Evolutionary conservation across 2,113 vertebrate species (phyloP), one percentile per base, ranked within the genome.

Genomic region (Xyrauchen texanus): DNA sequence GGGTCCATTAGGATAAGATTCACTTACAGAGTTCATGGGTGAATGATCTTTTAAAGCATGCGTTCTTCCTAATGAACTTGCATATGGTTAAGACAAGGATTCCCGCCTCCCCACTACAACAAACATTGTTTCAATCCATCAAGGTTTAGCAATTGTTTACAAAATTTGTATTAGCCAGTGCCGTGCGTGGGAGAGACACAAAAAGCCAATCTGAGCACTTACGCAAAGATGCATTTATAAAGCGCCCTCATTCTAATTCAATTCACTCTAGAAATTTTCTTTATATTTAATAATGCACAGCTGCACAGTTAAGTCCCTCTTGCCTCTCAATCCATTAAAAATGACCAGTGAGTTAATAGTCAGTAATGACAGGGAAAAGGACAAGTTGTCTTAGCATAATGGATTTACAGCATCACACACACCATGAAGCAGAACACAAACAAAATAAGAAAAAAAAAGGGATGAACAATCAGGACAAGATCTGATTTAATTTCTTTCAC

Each of bases 311-410:
- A 57, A 21, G 64, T 75, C 74, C 55, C 34, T 79, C 77, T 74
- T 71, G 65, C 57, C 58, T 79, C 80, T 67, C 34, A 16, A 74
- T 77, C 61, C 64, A 78, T 75, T 84, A 82, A 58, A 66, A 60
- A 80, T 46, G 66, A 74, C 71, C 58, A 61, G 68, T 2, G 68
- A 74, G 58, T 68, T 68, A 73, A 81, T 76, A 49, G 47, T 63
- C 67, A 66, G 67, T 81, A 79, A 79, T 79, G 78, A 81, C 71
- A 62, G 51, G 49, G 12, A 76, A 72, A 82, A 57, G 67, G 53
- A 66, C 76, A 64, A 68, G 47, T 44, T 34, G 63, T 61, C 49
- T 8, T 44, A 47, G n/a, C n/a, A 15, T 68, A 80, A 85, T 57
- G 80, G 68, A 76, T 82, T 58, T 79, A 72, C 66, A 68, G 67